phyloP scores from a whole-genome alignment of 2,113 vertebrate species.

The Bungarus multicinctus region DNA sequence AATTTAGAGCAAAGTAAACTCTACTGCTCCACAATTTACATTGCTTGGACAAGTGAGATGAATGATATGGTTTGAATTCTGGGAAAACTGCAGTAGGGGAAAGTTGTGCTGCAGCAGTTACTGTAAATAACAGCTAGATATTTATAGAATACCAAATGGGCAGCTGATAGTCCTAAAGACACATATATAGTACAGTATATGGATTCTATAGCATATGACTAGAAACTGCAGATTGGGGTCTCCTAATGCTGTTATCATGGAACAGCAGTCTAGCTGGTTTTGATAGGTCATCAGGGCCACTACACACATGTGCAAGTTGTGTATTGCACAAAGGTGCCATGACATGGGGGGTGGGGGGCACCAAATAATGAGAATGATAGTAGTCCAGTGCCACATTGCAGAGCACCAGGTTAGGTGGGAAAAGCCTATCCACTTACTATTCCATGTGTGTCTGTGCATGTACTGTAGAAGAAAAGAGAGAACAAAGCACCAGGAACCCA shows the following conservation, averaged over 20 bases:
- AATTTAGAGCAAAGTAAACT: background rate
- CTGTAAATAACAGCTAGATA: background rate
- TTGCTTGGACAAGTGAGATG: background rate
- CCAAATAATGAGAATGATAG: background rate
- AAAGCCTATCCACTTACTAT: background rate
- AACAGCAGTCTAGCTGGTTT: background rate
- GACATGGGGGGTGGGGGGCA: background rate
- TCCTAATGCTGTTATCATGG: background rate
- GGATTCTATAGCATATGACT: background rate
- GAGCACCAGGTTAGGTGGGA: background rate
- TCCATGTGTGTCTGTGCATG: background rate
- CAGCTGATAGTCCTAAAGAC: background rate
- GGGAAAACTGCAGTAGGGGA: background rate
- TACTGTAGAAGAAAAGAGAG: background rate
- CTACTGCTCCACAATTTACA: background rate
- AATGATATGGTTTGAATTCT: background rate
- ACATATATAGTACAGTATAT: background rate
- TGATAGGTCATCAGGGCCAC: background rate
- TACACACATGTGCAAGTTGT: background rate
- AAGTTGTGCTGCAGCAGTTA: background rate
- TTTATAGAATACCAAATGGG: background rate
- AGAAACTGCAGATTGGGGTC: background rate
- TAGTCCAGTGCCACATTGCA: background rate
- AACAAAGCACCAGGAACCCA: background rate
- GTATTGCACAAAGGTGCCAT: background rate